Percentiles rank a stretch among this genome's conserved stretches.
Conservation (phyloP, 2,113 vertebrate species). For the Spilogale gracilis region DNA sequence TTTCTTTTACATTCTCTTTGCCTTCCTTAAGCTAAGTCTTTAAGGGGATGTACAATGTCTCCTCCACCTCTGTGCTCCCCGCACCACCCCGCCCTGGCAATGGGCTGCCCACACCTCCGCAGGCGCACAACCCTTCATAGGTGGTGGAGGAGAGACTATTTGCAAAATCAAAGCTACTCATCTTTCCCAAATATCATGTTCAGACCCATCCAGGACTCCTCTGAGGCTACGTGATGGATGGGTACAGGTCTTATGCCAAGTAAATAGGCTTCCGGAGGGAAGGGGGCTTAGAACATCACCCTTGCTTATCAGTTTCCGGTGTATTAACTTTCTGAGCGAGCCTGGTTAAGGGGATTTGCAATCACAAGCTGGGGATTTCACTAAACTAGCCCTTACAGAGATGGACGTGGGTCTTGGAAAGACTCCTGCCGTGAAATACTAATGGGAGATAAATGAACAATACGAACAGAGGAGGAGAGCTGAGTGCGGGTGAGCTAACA, state of each 20-base stretch:
- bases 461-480: not conserved
- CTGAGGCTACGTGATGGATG: not conserved
- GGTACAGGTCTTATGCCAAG: not conserved
- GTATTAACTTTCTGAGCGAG: not conserved
- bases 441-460: not conserved
- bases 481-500: not conserved
- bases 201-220: not conserved
- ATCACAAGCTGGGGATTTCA: not conserved
- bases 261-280: not conserved
- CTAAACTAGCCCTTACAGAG: not conserved
- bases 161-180: not conserved
- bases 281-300: not conserved
- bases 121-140: not conserved
- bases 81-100: fast-evolving
- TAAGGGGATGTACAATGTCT: not conserved
- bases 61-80: too few relatives aligned
- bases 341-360: not conserved
- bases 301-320: not conserved
- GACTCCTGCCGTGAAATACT: not conserved
- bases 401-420: not conserved
- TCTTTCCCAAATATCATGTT: not conserved
- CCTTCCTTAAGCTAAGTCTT: not conserved
- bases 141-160: not conserved
- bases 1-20: not conserved
- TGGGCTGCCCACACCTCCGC: not conserved